Evolutionary conservation across 2,113 vertebrate genomes (phyloP), one percentile per base, ranked within the genome.

Genomic region (Morone saxatilis): DNA sequence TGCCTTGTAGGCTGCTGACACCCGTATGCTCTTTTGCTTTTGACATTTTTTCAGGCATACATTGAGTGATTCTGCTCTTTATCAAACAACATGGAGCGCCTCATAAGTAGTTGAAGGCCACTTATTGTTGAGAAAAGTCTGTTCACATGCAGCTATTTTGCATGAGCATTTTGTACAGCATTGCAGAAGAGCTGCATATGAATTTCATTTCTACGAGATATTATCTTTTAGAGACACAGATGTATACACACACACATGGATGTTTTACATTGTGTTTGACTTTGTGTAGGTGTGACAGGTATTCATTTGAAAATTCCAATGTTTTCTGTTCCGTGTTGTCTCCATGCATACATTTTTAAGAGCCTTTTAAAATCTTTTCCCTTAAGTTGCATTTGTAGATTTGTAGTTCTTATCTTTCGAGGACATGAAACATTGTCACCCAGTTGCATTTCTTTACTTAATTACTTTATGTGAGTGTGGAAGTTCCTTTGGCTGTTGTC

Each of bases 361-460:
- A 19, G 38, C 20, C 0, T 38, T 81, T 74, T 25, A 20, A 76
- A 66, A 43, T 47, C 0, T 63, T 78, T 73, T 45, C 17, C 40
- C 66, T 62, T 56, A 1, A 12, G 25, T 69, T 78, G 51, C 36
- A 17, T 56, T 57, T 22, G 12, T 25, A 73, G 4, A 74, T 56
- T 45, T 68, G 10, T 54, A 50, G 31, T 36, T 63, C 36, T 85
- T 72, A 69, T 82, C 81, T 78, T 56, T 7, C 50, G 1, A 57
- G 1, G 41, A 68, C 60, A 47, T 20, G 1, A 31, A 72, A 50
- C 22, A 68, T 19, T 48, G 53, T 85, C 54, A 76, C 61, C 71
- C 0, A 22, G 48, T 72, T 17, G 38, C 87, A 76, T 88, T 89
- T 89, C 81, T 85, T 25, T 38, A 31, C 68, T 43, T 75, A 36